Base-by-base conservation (phyloP, 2,888 invertebrate genomes). In the Habrosyne pyritoides region DNA sequence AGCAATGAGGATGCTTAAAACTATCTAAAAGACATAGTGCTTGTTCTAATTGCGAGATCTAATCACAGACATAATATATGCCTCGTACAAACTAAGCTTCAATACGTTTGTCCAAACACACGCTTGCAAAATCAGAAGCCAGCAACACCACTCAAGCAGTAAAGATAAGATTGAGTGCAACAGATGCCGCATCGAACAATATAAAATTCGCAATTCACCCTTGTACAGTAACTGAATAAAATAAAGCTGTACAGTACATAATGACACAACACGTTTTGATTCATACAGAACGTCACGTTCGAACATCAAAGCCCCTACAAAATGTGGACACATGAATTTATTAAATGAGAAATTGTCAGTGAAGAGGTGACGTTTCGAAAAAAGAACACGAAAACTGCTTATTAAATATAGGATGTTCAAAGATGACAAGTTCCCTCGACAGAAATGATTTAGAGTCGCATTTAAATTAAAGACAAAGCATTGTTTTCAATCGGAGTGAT, bases 251-350 rank as follows among this genome's bases (percentile, higher is more conserved):
- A 66, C 57, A 56, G 60, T 53, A 47, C 50, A 57, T 63, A 69
- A 75, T 87, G 86, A 88, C 79, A 72, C 58, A 68, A 77, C 77
- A 72, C 60, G 67, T 83, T 75, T 21, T 56, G 64, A 75, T 73
- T 64, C 64, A 75, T 72, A 73, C 66, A 67, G 62, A 53, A 61
- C 62, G 76, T 74, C 79, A 78, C 76, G 72, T 76, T 75, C 67
- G 66, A 63, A 80, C 78, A 72, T 80, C 71, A 80, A 79, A 86
- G 73, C 57, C 69, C 65, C 72, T 70, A 71, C 57, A 70, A 74
- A 79, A 71, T 65, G 64, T 61, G 72, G 65, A 63, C 62, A 72
- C 71, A 65, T 67, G 67, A 63, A 61, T 71, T 60, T 54, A 64
- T 73, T 70, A 59, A 64, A 59, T 49, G 48, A 49, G 48, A 49